Percentiles rank a stretch among this genome's conserved stretches.
Evolutionary conservation across 2,888 invertebrate species (phyloP).

Genomic region (Drosophila peninsularis): DNA sequence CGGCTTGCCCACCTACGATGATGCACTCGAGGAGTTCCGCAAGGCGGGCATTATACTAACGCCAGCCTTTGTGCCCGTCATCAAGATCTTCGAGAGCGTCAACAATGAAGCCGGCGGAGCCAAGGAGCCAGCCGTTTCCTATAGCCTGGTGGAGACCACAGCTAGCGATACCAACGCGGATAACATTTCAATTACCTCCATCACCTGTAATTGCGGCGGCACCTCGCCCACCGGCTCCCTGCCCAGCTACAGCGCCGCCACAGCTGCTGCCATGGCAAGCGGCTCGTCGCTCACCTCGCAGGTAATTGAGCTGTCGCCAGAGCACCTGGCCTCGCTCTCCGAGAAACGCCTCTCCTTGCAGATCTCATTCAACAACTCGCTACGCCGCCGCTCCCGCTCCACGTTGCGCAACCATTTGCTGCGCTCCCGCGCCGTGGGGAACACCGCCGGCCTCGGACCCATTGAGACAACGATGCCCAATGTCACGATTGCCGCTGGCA

Average conservation of each 20-base stretch:
- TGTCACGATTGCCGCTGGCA: slow-evolving; percentile 11
- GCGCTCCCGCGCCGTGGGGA: slow-evolving; percentile 76
- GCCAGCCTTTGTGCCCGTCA: slow-evolving; percentile 79
- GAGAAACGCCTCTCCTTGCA: slow-evolving; percentile 84
- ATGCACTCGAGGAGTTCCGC: slow-evolving; percentile 87
- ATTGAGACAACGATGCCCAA: slow-evolving; percentile 34
- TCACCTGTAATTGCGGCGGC: slow-evolving; percentile 78
- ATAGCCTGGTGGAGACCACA: slow-evolving; percentile 66
- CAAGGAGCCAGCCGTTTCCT: slow-evolving; percentile 65
- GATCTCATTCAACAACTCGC: slow-evolving; percentile 82
- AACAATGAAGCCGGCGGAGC: slow-evolving; percentile 35
- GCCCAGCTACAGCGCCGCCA: slow-evolving; percentile 66
- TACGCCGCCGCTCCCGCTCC: slow-evolving; percentile 73
- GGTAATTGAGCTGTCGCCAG: slow-evolving; percentile 83
- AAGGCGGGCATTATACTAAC: slow-evolving; percentile 84
- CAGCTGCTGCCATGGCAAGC: slow-evolving; percentile 45
- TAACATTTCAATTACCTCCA: slow-evolving; percentile 72
- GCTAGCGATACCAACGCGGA: slow-evolving; percentile 57
- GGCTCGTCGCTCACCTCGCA: slow-evolving; percentile 56
- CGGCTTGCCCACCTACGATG: slow-evolving; percentile 88
- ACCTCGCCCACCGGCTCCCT: slow-evolving; percentile 51
- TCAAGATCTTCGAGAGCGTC: slow-evolving; percentile 82
- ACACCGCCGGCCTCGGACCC: slow-evolving; percentile 54
- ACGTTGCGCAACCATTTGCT: slow-evolving; percentile 82
- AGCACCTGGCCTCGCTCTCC: slow-evolving; percentile 83